These are phyloP conservation scores for Dolomedes plantarius DNA, from an alignment of 2,888 invertebrate species.

Conservation along the genomic window DNA sequence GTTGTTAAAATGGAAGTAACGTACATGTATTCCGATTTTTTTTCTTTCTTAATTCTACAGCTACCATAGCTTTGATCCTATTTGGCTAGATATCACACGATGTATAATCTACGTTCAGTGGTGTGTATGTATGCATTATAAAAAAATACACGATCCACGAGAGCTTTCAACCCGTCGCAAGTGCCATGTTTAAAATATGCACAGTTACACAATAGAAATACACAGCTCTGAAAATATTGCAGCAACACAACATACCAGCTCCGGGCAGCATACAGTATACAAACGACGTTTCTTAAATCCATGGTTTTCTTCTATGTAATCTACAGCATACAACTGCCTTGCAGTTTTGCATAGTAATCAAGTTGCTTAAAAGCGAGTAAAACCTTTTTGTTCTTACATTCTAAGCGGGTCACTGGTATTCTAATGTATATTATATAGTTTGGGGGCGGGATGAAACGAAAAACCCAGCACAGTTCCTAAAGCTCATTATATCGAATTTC, in stretches of 20 bases:
- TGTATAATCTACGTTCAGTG: too few relatives aligned
- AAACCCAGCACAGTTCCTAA: conserved; percentile 39
- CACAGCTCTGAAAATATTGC: neutral
- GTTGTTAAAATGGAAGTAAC: too few relatives aligned
- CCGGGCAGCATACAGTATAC: conserved; percentile 60
- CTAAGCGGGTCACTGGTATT: conserved; percentile 45
- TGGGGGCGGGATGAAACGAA: conserved; percentile 10
- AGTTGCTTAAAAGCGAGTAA: conserved; percentile 45
- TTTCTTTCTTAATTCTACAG: too few relatives aligned
- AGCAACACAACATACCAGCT: conserved; percentile 37
- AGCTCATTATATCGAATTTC: conserved; percentile 48
- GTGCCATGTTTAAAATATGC: neutral
- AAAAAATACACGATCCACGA: neutral
- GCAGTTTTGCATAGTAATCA: conserved; percentile 29
- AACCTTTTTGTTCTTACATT: conserved; percentile 53
- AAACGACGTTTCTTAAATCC: conserved; percentile 23
- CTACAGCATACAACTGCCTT: conserved; percentile 52
- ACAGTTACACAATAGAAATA: neutral
- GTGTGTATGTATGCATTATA: neutral
- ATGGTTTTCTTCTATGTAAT: conserved; percentile 29
- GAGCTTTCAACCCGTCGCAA: neutral
- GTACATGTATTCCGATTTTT: too few relatives aligned
- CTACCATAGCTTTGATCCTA: too few relatives aligned
- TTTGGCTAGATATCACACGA: too few relatives aligned
- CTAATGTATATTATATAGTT: conserved; percentile 44